These are phyloP conservation scores for Lucinisca nassula DNA, from an alignment of 2,888 invertebrate genomes.

Conservation along the genomic window DNA sequence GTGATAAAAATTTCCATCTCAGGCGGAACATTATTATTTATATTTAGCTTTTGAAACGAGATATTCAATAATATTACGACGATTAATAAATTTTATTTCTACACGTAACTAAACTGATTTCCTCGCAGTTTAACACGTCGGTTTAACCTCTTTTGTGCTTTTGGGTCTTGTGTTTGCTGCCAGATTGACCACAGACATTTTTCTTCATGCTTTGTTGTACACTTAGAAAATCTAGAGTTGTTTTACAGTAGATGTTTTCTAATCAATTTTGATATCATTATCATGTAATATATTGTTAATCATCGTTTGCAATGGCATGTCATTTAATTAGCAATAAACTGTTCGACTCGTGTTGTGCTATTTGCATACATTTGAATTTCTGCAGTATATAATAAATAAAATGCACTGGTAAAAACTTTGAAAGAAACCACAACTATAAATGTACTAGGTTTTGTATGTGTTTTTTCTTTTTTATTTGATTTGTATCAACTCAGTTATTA, in stretches of 20 bases:
- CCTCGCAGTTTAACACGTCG: constrained; percentile 55
- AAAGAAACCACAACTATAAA: too few relatives aligned
- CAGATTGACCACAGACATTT: constrained; percentile 8
- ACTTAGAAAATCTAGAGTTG: not conserved
- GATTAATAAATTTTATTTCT: too few relatives aligned
- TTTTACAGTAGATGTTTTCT: not conserved
- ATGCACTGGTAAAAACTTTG: too few relatives aligned
- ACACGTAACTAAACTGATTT: too few relatives aligned
- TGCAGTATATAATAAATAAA: not conserved
- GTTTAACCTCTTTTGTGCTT: constrained; percentile 14
- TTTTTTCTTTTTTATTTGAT: too few relatives aligned
- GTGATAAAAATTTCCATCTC: too few relatives aligned
- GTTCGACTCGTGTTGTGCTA: not conserved
- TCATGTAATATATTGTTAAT: not conserved
- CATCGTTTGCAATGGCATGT: not conserved
- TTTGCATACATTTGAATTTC: not conserved
- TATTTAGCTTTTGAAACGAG: too few relatives aligned
- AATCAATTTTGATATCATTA: not conserved
- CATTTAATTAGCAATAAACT: not conserved
- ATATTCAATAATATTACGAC: too few relatives aligned
- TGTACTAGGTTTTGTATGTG: too few relatives aligned
- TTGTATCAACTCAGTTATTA: too few relatives aligned
- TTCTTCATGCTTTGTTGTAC: not conserved
- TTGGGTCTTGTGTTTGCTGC: constrained; percentile 10
- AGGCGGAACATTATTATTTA: too few relatives aligned